Percentiles rank a stretch among this genome's conserved stretches.
Evolutionary conservation across 2,113 vertebrate genomes (phyloP).

Genomic region (Siniperca chuatsi): DNA sequence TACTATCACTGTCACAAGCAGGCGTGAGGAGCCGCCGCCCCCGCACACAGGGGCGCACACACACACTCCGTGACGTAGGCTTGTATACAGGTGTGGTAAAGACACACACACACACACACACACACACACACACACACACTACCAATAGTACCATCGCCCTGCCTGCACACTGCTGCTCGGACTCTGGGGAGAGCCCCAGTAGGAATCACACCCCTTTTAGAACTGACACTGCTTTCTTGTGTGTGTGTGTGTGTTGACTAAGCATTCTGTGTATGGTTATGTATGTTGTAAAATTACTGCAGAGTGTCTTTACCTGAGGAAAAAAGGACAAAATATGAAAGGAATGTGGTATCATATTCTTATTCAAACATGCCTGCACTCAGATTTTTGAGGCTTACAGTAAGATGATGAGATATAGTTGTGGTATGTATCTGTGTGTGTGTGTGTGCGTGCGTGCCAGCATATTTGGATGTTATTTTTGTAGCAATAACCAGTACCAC

Average conservation of each 20-base stretch:
- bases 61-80: conserved; percentile 16
- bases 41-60: conserved; percentile 3
- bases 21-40: conserved; percentile 45
- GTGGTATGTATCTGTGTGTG: conserved; percentile 2
- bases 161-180: conserved; percentile 29
- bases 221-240: conserved; percentile 42
- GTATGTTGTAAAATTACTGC: conserved; percentile 5
- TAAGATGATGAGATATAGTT: conserved; percentile 34
- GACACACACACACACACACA: conserved; percentile 7
- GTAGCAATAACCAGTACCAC: conserved; percentile 65
- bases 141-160: conserved; percentile 21
- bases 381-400: conserved; percentile 22
- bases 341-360: conserved; percentile 42
- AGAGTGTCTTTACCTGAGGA: conserved; percentile 4
- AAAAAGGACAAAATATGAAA: conserved; percentile 22
- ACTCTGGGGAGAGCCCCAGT: conserved; percentile 55
- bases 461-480: conserved; percentile 60
- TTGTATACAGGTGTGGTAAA: conserved; percentile 56
- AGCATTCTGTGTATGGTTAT: conserved; percentile 9
- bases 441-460: background rate
- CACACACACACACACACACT: conserved; percentile 14
- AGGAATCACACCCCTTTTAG: conserved; percentile 58
- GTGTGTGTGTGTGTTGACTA: conserved; percentile 22
- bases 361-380: conserved; percentile 45
- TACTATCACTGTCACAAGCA: conserved; percentile 82